Base-by-base conservation (phyloP, 2,113 vertebrate genomes). In the Psilopsiagon aurifrons region DNA sequence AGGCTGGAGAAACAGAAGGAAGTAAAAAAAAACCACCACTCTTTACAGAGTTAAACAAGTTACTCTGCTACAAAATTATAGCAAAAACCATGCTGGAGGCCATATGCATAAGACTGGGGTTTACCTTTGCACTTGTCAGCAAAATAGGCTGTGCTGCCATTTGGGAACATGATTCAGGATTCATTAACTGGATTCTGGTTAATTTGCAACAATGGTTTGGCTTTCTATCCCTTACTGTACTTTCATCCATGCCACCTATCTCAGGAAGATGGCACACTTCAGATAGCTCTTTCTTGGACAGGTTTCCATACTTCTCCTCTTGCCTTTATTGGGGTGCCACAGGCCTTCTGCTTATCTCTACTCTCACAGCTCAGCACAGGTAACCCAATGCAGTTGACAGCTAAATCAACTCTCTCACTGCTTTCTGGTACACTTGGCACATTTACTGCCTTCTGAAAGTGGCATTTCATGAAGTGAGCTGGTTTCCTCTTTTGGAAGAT, bases 41-140 rank as follows among this genome's bases (percentile, higher is more conserved):
- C 67, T 86, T 28, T 8, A 78, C 35, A 82, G 49, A 78, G 67
- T 86, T 79, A 24, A 94, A 81, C 54, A 76, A 86, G 52, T 95
- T 87, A 92, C 25, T 79, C 52, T 86, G 82, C 59, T 86, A 67
- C 37, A 35, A 73, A 22, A 51, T 28, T 52, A 84, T 52, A 94
- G 83, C 89, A 95, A 84, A 94, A 80, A 37, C 9, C 47, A 79
- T 41, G 77, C 86, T 77, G 78, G 84, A 76, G 23, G 54, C 71
- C 78, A 83, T 59, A n/a, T 57, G 70, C 84, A 92, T 57, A 86
- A 79, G 49, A 54, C 52, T 46, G 28, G 49, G 52, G 31, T 33
- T 93, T 70, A 93, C 91, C 92, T 94, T 94, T 91, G 77, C 60
- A 88, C 77, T 57, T 77, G 57, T 20, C n/a, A 88, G 77, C 51